Evolutionary conservation across 2,888 invertebrate genomes (phyloP).

Genomic region (Philaethria dido): DNA sequence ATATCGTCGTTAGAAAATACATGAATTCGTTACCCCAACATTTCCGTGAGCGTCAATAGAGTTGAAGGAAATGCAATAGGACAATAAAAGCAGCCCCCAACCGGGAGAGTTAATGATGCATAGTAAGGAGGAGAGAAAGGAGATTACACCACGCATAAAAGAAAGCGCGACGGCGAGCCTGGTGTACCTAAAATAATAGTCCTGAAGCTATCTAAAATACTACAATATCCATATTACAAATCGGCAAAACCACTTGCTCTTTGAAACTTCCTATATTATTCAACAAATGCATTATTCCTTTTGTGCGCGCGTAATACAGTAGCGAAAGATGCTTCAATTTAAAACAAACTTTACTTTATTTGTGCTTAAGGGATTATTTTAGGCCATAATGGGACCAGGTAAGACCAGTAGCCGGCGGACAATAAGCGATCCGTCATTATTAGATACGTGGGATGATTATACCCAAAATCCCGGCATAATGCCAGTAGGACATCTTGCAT

Average conservation of each 20-base stretch:
- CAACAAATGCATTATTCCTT: conserved; percentile 31
- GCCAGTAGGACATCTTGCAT: conserved; percentile 70
- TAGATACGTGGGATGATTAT: conserved; percentile 75
- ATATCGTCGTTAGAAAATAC: too few species aligned
- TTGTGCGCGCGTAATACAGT: conserved; percentile 37
- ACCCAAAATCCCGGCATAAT: conserved; percentile 54
- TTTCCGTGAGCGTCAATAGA: too few species aligned
- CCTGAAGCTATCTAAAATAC: too few species aligned
- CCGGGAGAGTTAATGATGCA: too few species aligned
- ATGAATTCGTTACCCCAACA: too few species aligned
- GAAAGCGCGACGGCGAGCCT: too few species aligned
- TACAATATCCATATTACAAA: too few species aligned
- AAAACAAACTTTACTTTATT: conserved; percentile 7
- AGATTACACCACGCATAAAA: too few species aligned
- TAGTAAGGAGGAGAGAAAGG: too few species aligned
- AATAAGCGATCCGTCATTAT: conserved; percentile 80
- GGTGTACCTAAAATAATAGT: too few species aligned
- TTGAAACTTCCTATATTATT: conserved; percentile 4
- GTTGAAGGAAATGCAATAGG: too few species aligned
- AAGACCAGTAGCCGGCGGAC: conserved; percentile 79
- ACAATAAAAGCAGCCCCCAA: too few species aligned
- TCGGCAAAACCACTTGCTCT: not conserved
- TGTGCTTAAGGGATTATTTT: conserved; percentile 45
- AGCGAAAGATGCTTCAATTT: conserved; percentile 1
- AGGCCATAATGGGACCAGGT: conserved; percentile 48